Conservation (phyloP, 2,797 vertebrate genomes). For the Mallotus villosus region DNA sequence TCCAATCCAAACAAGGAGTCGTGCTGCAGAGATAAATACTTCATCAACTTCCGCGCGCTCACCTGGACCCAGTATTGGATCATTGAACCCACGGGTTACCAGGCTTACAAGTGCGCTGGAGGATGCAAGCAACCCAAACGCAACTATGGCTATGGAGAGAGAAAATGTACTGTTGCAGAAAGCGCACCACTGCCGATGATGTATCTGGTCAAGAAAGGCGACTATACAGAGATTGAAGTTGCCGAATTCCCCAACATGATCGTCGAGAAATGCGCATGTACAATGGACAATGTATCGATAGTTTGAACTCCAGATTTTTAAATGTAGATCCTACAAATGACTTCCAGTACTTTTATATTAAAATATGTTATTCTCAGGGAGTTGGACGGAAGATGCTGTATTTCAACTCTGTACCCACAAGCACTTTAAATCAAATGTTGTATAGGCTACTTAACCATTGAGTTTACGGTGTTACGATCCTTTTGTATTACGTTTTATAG, state of each 20-base stretch:
- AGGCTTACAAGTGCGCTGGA: slow-evolving; percentile 79
- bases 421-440: slow-evolving; percentile 75
- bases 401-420: slow-evolving; percentile 46
- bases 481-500: slow-evolving; percentile 40
- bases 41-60: slow-evolving; percentile 81
- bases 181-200: slow-evolving; percentile 87
- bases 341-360: slow-evolving; percentile 71
- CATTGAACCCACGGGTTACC: slow-evolving; percentile 83
- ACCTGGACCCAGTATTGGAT: slow-evolving; percentile 86
- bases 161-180: slow-evolving; percentile 75
- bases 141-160: slow-evolving; percentile 73
- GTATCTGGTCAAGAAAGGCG: slow-evolving; percentile 88
- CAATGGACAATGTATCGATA: slow-evolving; percentile 76
- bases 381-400: slow-evolving; percentile 17
- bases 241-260: slow-evolving; percentile 91
- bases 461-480: slow-evolving; percentile 24
- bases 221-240: slow-evolving; percentile 89
- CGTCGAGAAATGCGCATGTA: slow-evolving; percentile 82
- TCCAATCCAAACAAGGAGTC: slow-evolving; percentile 58
- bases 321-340: slow-evolving; percentile 25
- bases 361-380: slow-evolving; percentile 48
- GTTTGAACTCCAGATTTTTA: slow-evolving; percentile 61
- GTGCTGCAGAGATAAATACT: slow-evolving; percentile 84
- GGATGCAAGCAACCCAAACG: slow-evolving; percentile 72
- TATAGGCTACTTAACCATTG: slow-evolving; percentile 45